These are phyloP conservation scores for Tachuris rubrigastra DNA, from an alignment of 2,113 vertebrate species.

Conservation along the genomic window DNA sequence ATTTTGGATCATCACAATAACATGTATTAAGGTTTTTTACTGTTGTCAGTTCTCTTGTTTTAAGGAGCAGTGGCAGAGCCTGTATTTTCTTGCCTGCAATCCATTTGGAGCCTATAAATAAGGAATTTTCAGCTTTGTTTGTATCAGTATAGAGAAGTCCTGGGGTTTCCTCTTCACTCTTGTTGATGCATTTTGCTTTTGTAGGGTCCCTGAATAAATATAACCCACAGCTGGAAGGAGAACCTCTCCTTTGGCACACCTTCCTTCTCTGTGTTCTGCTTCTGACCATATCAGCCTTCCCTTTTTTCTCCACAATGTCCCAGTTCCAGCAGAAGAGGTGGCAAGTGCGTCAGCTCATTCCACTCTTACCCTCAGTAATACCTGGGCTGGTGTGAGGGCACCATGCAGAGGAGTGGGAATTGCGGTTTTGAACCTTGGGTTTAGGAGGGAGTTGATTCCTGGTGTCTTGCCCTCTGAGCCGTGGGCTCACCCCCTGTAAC, in stretches of 20 bases:
- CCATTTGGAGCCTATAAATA: not conserved
- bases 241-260: not conserved
- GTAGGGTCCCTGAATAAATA: not conserved
- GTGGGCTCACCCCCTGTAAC: not conserved
- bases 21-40: not conserved
- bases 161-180: not conserved
- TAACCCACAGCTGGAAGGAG: not conserved
- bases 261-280: not conserved
- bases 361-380: not conserved
- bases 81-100: not conserved
- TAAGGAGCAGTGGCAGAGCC: not conserved
- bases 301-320: not conserved
- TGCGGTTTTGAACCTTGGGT: not conserved
- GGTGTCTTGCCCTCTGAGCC: rapidly evolving
- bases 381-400: not conserved
- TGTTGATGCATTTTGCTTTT: not conserved
- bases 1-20: not conserved
- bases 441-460: not conserved
- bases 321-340: not conserved
- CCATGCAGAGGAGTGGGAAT: not conserved
- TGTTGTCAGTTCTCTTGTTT: not conserved
- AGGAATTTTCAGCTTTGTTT: not conserved
- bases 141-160: not conserved
- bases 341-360: not conserved
- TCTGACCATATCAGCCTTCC: rapidly evolving